These are phyloP conservation scores for Scleropages formosus DNA, from an alignment of 2,797 vertebrate genomes.

Conservation along the genomic window DNA sequence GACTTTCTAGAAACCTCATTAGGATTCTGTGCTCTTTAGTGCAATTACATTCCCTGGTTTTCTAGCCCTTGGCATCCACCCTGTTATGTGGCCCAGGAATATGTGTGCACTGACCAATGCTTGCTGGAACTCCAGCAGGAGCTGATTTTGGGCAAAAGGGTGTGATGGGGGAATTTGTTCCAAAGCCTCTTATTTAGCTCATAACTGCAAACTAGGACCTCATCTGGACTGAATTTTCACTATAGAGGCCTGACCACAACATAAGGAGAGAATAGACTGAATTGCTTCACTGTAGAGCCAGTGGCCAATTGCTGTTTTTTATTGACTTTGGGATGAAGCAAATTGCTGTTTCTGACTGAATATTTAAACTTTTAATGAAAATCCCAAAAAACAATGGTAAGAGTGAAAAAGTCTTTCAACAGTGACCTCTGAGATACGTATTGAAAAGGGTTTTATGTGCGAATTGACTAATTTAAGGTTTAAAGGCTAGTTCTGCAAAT, in stretches of 20 bases:
- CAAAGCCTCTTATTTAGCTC: slow-evolving; percentile 54
- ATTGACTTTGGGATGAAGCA: slow-evolving; percentile 84
- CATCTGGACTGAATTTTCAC: slow-evolving; percentile 77
- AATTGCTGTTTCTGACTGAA: slow-evolving; percentile 76
- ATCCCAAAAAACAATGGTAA: slow-evolving; percentile 76
- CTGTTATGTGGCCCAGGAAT: slow-evolving; percentile 34
- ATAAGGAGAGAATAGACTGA: slow-evolving; percentile 66
- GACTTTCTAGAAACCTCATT: background rate
- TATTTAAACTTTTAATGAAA: slow-evolving; percentile 83
- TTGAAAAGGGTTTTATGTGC: slow-evolving; percentile 45
- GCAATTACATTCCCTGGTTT: background rate
- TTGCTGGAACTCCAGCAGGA: slow-evolving; percentile 46
- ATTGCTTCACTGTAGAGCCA: slow-evolving; percentile 61
- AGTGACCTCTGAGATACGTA: slow-evolving; percentile 55
- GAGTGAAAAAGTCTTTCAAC: slow-evolving; percentile 66
- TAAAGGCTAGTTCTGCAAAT: slow-evolving; percentile 95
- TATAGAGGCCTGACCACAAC: slow-evolving; percentile 65
- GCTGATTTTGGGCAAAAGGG: slow-evolving; percentile 47
- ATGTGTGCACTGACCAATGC: slow-evolving; percentile 36
- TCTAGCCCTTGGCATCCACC: background rate
- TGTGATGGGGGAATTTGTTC: slow-evolving; percentile 54
- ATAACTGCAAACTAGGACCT: slow-evolving; percentile 58
- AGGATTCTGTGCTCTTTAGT: background rate
- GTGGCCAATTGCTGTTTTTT: slow-evolving; percentile 71
- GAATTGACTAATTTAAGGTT: slow-evolving; percentile 58